These are phyloP conservation scores for Lepidochitona cinerea DNA, from an alignment of 2,888 invertebrate species.

Conservation along the genomic window DNA sequence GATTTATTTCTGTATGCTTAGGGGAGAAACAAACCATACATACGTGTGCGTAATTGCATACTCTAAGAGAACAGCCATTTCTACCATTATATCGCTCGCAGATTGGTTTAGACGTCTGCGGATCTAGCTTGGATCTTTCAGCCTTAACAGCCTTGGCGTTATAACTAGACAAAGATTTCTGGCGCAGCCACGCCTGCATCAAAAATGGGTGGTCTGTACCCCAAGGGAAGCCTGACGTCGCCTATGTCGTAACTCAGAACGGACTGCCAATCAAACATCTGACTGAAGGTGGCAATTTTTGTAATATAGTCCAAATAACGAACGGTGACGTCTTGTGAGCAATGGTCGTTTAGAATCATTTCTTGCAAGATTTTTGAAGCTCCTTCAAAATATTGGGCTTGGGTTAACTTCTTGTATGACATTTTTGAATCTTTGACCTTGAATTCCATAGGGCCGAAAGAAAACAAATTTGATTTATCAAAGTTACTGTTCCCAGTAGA, in stretches of 20 bases:
- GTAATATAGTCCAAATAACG: neutral
- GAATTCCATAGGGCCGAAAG: neutral
- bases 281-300: neutral
- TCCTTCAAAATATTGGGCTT: neutral
- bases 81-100: neutral
- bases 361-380: neutral
- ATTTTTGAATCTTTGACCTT: neutral
- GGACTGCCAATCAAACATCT: neutral
- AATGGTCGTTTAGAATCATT: neutral
- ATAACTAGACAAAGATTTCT: too few relatives aligned
- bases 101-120: neutral
- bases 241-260: neutral
- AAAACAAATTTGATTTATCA: too few relatives aligned
- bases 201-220: neutral
- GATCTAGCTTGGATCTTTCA: neutral
- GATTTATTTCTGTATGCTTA: neutral
- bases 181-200: neutral
- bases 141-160: neutral
- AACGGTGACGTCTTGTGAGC: neutral
- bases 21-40: neutral
- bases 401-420: neutral
- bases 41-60: neutral
- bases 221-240: neutral
- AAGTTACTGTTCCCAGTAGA: too few relatives aligned
- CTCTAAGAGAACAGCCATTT: neutral